Evolutionary conservation across 2,797 vertebrate species (phyloP), one percentile per base, ranked within the genome.

Genomic region (Cichlasoma orientale): DNA sequence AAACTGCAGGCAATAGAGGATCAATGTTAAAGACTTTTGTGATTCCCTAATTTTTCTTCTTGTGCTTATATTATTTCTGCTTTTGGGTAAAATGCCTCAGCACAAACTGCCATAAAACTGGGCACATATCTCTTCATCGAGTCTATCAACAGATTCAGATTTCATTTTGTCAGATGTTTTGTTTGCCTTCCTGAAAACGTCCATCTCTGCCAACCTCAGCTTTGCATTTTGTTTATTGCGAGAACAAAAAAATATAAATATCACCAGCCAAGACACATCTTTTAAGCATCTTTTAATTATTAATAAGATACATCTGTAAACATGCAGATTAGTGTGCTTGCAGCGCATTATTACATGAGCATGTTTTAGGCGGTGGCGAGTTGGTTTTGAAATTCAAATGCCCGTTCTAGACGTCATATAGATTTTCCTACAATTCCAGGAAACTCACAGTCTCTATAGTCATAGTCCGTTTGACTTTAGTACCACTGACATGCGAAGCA

Each of bases 321-420:
- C 69, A 68, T 85, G 58, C 70, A 83, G 16, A 75, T 59, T 55
- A 57, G 21, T 53, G 53, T 41, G 36, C 53, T 21, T 29, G 38
- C 72, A 78, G 82, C 75, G 29, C 36, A 76, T 76, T 11, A 19
- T 72, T 78, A 72, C 38, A 71, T 33, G 10, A 52, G 21, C 13
- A 56, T 86, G 61, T 82, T 87, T 84, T 81, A 80, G 84, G 77
- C 21, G 78, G 75, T 5, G 56, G 13, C 25, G n/a, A 18, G 16
- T 25, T 69, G 21, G 4, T 55, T 83, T 83, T 87, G 58, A 68
- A 76, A 78, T 76, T 83, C 73, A 83, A 76, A 73, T 73, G 10
- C 13, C 54, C 25, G 18, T 56, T 76, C 3, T n/a, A 5, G 13
- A 77, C n/a, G 54, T 58, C 36, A 53, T 13, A 55, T 69, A 19